Evolutionary conservation across 2,113 vertebrate genomes (phyloP), one percentile per base, ranked within the genome.

Genomic region (Picathartes gymnocephalus): DNA sequence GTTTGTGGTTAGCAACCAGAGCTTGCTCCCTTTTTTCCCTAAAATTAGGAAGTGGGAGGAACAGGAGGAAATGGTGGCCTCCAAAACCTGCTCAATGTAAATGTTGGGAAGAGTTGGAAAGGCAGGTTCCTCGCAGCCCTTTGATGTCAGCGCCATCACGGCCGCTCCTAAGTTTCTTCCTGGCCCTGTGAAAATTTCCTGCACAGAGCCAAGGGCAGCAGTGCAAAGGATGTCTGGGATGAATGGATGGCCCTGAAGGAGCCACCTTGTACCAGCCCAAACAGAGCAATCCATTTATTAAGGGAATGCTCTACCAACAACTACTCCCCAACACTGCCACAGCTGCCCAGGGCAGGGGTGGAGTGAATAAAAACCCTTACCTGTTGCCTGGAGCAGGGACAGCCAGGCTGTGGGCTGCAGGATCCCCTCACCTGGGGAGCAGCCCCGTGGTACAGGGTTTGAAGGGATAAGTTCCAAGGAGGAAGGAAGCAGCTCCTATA

Each of bases 1-100:
- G 11, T 4, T 21, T 62, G 81, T 35, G 89, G 60, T 15, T 70
- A 51, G 64, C 69, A 81, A 28, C 1, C 4, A 50, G 31, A 72
- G 25, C 35, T 31, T 10, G 24, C 16, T 82, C 51, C 25, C 42
- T 60, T 68, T 91, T 69, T 40, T 22, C 54, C 68, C 70, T 91
- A 57, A 77, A 91, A 81, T 73, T 83, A 95, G 77, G 83, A 95
- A 96, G 77, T 91, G 91, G 83, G 95, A 94, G 87, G 81, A 79
- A 81, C 1, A 95, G 70, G 85, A 90, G 65, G 88, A 91, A 93
- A 86, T 1, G 8, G 74, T 37, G 76, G 60, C 69, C 60, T 73
- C 81, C 71, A 33, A 82, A 88, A 40, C 62, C 40, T 72, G 79
- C 66, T 82, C 31, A 1, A 58, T 62, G 82, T 80, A 96, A 92